Evolutionary conservation across 2,797 vertebrate genomes (phyloP), one percentile per base, ranked within the genome.

Genomic region (Alectoris magna): DNA sequence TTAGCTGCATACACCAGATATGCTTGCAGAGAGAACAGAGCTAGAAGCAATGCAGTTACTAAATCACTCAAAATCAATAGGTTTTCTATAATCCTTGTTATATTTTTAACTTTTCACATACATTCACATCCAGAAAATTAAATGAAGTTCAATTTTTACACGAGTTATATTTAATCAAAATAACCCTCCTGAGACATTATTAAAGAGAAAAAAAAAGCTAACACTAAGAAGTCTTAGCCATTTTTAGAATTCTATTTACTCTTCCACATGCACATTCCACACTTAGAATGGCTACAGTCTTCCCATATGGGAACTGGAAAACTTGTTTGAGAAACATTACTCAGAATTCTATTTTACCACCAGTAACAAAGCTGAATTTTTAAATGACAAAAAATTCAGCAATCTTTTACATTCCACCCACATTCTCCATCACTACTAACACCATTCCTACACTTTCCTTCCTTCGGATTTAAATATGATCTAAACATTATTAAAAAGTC

Each of bases 1-100:
- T 85, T 68, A 76, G 70, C 29, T 48, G 19, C 44, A 71, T 77
- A 24, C 3, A 4, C 16, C 84, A 85, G 43, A 71, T 56, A 31
- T 1, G 11, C 16, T 80, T 59, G 43, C 53, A 38, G 27, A 68
- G 24, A 78, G n/a, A 82, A 48, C 1, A 68, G 31, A 64, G 41
- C 24, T 83, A 83, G 69, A 75, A 94, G 18, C 13, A 75, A 62
- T 46, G 9, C 10, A 34, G 46, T 88, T 67, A 66, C 55, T 81
- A 84, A 86, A 91, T 70, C 73, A 76, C 29, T 84, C 69, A 41
- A 90, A 82, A 56, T 11, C 39, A 60, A 13, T 9, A 29, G 70
- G 64, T 58, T 63, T 80, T 53, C 46, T 73, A 3, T 29, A 80
- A 17, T 71, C 17, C 39, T 68, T 48, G 19, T 1, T 10, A 39